Evolutionary conservation across 2,113 vertebrate species (phyloP).

Genomic region (Antechinus flavipes): DNA sequence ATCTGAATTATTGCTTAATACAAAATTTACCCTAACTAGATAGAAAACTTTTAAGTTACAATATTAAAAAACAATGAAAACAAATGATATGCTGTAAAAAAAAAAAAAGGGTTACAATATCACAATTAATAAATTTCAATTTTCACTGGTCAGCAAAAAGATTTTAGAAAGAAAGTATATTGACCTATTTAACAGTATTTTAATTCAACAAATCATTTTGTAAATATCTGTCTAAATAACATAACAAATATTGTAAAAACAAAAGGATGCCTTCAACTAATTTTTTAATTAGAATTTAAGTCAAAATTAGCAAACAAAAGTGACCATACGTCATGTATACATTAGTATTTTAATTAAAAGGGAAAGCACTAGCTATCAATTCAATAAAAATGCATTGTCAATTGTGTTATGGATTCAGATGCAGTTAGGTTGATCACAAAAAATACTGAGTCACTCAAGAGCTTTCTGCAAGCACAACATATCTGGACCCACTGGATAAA

Average conservation of each 20-base stretch:
- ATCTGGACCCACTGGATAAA: neutral
- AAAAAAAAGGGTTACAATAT: neutral
- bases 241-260: neutral
- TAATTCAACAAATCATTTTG: neutral
- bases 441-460: constrained; percentile 8
- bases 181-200: neutral
- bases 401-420: neutral
- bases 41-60: neutral
- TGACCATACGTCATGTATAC: neutral
- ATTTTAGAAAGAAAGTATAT: neutral
- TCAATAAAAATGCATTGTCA: neutral
- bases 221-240: neutral
- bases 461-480: constrained; percentile 7
- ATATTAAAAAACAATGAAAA: neutral
- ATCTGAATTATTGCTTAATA: neutral
- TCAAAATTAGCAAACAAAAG: neutral
- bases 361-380: neutral
- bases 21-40: neutral
- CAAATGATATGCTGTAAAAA: neutral
- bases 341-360: neutral
- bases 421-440: neutral
- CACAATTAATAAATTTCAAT: neutral
- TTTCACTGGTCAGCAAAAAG: neutral
- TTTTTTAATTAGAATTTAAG: neutral
- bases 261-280: neutral